Evolutionary conservation across 2,113 vertebrate genomes (phyloP).

Genomic region (Phalacrocorax brasilianus): DNA sequence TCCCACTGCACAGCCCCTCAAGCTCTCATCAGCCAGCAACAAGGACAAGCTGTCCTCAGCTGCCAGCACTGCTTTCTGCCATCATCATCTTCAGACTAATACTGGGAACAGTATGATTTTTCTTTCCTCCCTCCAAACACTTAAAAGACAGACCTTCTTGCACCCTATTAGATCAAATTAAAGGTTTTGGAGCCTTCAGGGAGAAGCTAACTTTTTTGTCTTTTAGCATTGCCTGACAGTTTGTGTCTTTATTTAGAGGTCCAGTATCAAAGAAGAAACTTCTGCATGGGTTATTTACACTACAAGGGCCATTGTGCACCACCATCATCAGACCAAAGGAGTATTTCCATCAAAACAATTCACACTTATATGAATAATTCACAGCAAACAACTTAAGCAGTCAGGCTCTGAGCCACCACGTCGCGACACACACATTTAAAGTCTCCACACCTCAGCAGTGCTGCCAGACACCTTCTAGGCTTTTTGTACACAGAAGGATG

Average conservation of each 20-base stretch:
- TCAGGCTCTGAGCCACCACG: background rate
- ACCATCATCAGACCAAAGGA: background rate
- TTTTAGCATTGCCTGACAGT: background rate
- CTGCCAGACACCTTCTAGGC: background rate
- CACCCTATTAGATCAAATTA: background rate
- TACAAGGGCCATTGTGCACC: background rate
- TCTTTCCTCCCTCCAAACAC: background rate
- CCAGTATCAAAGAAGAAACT: background rate
- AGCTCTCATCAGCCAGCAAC: background rate
- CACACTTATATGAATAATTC: accelerated
- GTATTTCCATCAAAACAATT: background rate
- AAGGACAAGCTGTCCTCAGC: background rate
- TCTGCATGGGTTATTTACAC: background rate
- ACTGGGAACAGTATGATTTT: background rate
- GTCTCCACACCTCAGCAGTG: background rate
- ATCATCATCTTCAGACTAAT: background rate
- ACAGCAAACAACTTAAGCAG: background rate
- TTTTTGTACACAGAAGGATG: background rate
- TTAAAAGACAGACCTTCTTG: background rate
- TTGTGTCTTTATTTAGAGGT: background rate
- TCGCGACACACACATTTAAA: background rate
- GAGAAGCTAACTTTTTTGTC: background rate
- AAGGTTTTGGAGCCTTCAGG: background rate
- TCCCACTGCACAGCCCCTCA: background rate
- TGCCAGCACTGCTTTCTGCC: background rate